Percentiles rank a stretch among this genome's conserved stretches.
These are phyloP conservation scores for Chelonus insularis DNA, from an alignment of 1,140 invertebrate genomes.

Conservation along the genomic window DNA sequence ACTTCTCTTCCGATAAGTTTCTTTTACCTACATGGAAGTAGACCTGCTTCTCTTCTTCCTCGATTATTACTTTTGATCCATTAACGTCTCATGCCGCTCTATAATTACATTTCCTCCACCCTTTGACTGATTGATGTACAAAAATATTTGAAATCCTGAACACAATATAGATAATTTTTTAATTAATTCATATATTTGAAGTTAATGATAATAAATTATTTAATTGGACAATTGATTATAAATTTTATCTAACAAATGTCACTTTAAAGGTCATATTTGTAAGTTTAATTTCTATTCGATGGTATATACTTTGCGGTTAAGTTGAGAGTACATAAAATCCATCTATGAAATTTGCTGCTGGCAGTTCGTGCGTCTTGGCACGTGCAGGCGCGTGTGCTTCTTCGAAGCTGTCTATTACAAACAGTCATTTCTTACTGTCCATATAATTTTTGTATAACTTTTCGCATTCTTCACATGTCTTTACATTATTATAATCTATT, in stretches of 20 bases:
- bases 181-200: too few species aligned
- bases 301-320: neutral
- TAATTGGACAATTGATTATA: too few species aligned
- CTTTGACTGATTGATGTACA: constrained; percentile 12
- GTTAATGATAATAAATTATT: too few species aligned
- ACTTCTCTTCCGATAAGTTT: neutral
- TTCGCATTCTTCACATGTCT: neutral
- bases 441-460: neutral
- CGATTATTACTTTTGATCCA: constrained; percentile 10
- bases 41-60: too few species aligned
- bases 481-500: neutral
- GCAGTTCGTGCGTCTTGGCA: constrained; percentile 17
- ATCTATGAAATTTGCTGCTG: constrained; percentile 14
- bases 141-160: too few species aligned
- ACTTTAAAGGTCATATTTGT: too few species aligned
- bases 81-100: constrained; percentile 30
- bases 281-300: constrained; percentile 5
- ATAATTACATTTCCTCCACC: constrained; percentile 7
- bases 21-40: neutral
- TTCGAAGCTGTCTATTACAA: neutral
- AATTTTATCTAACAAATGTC: too few species aligned
- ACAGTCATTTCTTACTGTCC: neutral
- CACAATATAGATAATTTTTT: too few species aligned
- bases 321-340: constrained; percentile 17
- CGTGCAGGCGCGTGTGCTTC: constrained; percentile 23